Evolutionary conservation across 2,113 vertebrate genomes (phyloP).

Genomic region (Alethe castanea): DNA sequence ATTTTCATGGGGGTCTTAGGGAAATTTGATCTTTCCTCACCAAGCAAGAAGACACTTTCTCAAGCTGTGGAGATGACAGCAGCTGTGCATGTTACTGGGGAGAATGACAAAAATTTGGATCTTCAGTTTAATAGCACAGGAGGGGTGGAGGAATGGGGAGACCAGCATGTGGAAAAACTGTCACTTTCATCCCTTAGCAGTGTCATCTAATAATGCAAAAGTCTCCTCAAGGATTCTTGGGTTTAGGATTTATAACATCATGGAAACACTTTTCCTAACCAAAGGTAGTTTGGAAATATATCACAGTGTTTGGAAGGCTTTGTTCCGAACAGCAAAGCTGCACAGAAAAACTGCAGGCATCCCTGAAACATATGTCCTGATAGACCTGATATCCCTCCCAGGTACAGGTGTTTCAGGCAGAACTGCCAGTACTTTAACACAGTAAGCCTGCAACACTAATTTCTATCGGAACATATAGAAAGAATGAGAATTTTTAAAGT

Average conservation of each 20-base stretch:
- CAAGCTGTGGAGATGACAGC: not conserved
- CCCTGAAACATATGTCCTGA: not conserved
- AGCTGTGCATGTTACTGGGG: not conserved
- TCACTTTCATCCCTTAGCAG: not conserved
- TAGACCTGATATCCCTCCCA: not conserved
- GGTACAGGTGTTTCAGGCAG: not conserved
- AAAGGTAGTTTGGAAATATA: not conserved
- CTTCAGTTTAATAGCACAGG: not conserved
- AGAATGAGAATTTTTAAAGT: not conserved
- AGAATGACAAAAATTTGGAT: slow-evolving; percentile 31
- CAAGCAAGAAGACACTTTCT: slow-evolving; percentile 1
- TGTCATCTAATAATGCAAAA: not conserved
- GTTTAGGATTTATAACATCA: not conserved
- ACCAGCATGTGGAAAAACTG: not conserved
- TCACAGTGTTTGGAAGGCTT: not conserved
- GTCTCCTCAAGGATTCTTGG: not conserved
- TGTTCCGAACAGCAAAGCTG: not conserved
- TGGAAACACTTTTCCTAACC: not conserved
- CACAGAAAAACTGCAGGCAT: not conserved
- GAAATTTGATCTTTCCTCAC: not conserved
- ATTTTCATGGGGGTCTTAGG: not conserved
- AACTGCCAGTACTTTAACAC: not conserved
- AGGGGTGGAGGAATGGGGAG: not conserved
- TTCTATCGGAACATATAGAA: not conserved
- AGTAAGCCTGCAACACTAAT: not conserved